These are phyloP conservation scores for Gallinago solitaria DNA, from an alignment of 2,797 vertebrate species.

Conservation along the genomic window DNA sequence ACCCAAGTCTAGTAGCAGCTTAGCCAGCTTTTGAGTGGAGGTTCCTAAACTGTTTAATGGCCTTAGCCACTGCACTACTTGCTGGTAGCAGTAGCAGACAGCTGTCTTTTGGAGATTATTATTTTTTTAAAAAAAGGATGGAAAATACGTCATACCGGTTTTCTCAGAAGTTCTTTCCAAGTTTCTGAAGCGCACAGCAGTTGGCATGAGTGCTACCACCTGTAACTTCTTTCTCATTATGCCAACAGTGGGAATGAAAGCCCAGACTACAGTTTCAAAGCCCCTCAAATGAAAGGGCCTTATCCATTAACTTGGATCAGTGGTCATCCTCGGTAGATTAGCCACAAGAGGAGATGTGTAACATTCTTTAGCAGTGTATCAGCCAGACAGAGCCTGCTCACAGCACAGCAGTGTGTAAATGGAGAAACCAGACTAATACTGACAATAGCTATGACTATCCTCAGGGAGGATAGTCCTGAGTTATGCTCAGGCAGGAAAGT, in stretches of 20 bases:
- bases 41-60: background rate
- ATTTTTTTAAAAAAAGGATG: background rate
- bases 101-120: background rate
- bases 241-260: background rate
- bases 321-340: background rate
- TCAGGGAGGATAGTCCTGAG: background rate
- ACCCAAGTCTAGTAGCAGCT: background rate
- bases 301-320: background rate
- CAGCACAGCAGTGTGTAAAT: background rate
- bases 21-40: background rate
- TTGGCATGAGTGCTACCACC: background rate
- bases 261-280: background rate
- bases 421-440: background rate
- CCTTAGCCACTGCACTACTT: background rate
- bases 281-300: background rate
- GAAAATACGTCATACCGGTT: background rate
- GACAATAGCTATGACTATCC: background rate
- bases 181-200: background rate
- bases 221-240: conserved; percentile 5
- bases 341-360: background rate
- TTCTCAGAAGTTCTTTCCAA: conserved; percentile 19
- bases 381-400: background rate
- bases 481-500: background rate
- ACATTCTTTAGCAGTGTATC: background rate
- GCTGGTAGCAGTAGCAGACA: background rate